phyloP scores from a whole-genome alignment of 2,797 vertebrate species.

The Chelmon rostratus region DNA sequence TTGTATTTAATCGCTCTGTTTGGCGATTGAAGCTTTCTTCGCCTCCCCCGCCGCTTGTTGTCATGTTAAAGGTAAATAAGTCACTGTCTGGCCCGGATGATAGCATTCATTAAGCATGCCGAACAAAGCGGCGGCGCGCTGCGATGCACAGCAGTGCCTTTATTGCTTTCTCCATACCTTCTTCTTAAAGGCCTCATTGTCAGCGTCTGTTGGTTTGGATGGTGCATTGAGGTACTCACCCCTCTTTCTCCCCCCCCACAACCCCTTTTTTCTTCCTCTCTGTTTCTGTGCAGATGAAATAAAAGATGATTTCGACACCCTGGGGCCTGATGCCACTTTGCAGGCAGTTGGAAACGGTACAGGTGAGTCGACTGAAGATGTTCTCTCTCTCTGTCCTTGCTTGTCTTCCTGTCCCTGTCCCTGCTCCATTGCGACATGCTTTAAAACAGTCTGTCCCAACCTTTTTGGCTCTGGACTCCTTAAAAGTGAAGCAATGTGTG shows the following conservation, averaged over 20 bases:
- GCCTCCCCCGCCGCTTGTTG: conserved; percentile 82
- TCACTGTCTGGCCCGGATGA: conserved; percentile 84
- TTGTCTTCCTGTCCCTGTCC: not conserved
- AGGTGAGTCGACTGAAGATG: conserved; percentile 87
- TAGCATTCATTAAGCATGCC: conserved; percentile 88
- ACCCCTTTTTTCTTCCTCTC: conserved; percentile 30
- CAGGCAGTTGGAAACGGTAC: conserved; percentile 94
- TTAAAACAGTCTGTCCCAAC: conserved; percentile 2
- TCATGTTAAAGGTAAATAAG: conserved; percentile 93
- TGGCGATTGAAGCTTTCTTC: conserved; percentile 69
- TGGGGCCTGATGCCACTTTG: conserved; percentile 93
- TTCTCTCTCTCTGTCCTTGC: not conserved
- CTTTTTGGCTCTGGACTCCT: not conserved
- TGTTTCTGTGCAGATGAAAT: conserved; percentile 92
- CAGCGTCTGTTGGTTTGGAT: conserved; percentile 60
- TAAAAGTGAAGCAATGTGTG: not conserved
- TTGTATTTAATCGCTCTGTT: conserved; percentile 83
- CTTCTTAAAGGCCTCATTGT: conserved; percentile 74
- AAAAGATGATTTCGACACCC: conserved; percentile 96
- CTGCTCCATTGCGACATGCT: not conserved
- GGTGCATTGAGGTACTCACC: conserved; percentile 61
- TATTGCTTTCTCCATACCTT: conserved; percentile 75
- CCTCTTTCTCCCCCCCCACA: not conserved
- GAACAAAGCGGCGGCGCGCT: conserved; percentile 84
- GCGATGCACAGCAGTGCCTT: conserved; percentile 72